Conservation (phyloP, 2,113 vertebrate genomes). For the Terrapene triunguis region DNA sequence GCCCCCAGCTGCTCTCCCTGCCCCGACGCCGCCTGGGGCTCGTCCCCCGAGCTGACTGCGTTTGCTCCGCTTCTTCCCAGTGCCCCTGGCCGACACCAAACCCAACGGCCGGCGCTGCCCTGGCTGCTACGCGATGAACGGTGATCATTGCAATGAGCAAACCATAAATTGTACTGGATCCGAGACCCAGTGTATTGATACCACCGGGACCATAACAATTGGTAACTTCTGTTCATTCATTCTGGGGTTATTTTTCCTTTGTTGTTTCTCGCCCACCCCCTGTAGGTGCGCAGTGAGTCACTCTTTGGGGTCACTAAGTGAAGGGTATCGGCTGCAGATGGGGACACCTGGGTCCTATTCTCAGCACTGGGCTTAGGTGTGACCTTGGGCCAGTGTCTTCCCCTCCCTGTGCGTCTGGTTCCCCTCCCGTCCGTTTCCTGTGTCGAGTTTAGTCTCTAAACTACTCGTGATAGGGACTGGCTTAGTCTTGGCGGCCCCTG, state of each 20-base stretch:
- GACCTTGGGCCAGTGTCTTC: too few relatives aligned
- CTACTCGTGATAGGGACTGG: neutral
- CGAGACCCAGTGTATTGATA: neutral
- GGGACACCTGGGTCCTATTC: neutral
- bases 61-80: neutral
- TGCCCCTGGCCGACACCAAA: too few relatives aligned
- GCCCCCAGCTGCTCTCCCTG: neutral
- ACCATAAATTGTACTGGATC: fast-evolving
- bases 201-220: fast-evolving
- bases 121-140: fast-evolving
- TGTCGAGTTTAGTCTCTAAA: neutral
- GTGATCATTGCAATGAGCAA: fast-evolving
- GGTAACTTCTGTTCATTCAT: neutral
- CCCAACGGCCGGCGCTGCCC: neutral
- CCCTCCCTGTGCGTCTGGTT: neutral
- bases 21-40: neutral
- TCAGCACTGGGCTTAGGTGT: neutral
- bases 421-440: neutral
- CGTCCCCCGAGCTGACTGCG: neutral
- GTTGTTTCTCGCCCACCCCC: neutral
- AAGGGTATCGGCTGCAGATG: neutral
- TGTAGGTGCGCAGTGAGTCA: neutral
- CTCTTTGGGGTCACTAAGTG: neutral
- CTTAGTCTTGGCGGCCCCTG: neutral
- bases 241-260: neutral